A percentile compares a stretch with the other conserved stretches of the same genome.
phyloP scores from a whole-genome alignment of 92 coral and sea anemone species.

The Isaurus tuberculatus region DNA sequence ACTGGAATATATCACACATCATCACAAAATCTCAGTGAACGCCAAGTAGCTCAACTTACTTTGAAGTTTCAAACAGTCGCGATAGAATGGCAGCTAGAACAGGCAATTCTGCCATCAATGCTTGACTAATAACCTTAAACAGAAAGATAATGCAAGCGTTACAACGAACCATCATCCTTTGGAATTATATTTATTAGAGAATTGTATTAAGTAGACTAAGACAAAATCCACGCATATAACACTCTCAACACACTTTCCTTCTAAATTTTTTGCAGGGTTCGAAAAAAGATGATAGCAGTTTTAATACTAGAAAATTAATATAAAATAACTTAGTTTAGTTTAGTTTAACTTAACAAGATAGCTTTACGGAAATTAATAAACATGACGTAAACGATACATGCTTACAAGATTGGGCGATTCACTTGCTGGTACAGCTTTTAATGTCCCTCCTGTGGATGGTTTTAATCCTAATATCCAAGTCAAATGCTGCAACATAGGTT shows the following conservation, averaged over 20 bases:
- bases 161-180: too few species aligned
- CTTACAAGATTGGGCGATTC: conserved; percentile 96
- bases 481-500: conserved; percentile 80
- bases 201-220: too few species aligned
- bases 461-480: conserved; percentile 97
- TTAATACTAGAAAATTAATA: too few species aligned
- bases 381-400: not conserved
- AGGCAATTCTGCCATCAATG: conserved; percentile 97
- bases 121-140: conserved; percentile 88
- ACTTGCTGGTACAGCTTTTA: conserved; percentile 90
- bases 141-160: not conserved
- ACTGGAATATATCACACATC: too few species aligned
- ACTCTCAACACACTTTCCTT: too few species aligned
- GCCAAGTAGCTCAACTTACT: conserved; percentile 59
- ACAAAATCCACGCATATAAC: too few species aligned
- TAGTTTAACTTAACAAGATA: too few species aligned
- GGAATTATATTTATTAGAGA: too few species aligned
- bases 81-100: conserved; percentile 97
- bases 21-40: too few species aligned
- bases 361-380: not conserved
- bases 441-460: conserved; percentile 93
- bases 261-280: too few species aligned
- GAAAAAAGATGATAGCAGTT: too few species aligned
- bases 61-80: conserved; percentile 95
- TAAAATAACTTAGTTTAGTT: too few species aligned